Conservation (phyloP, 2,797 vertebrate genomes). For the Psittacula echo region DNA sequence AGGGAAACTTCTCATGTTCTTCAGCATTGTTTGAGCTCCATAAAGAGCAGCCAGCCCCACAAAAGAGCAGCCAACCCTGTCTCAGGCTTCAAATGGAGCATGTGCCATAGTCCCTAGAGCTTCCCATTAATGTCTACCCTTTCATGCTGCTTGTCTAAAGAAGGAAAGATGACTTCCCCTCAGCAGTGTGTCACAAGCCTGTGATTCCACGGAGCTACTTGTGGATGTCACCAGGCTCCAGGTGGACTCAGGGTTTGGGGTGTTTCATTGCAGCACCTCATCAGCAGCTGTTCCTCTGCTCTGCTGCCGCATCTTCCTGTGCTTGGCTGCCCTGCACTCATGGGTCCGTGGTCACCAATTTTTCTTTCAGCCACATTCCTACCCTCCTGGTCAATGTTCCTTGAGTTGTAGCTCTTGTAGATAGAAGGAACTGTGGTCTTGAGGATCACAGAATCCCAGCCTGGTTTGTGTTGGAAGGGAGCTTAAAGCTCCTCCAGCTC, state of each 20-base stretch:
- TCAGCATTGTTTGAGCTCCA: neutral
- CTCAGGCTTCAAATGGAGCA: neutral
- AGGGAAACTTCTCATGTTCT: neutral
- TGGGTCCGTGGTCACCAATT: no score
- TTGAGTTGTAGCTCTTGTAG: no score
- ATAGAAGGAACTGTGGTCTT: neutral
- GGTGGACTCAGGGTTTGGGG: neutral
- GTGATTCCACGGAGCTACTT: neutral
- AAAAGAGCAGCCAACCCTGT: neutral
- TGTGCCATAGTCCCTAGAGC: neutral
- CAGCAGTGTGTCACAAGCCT: neutral
- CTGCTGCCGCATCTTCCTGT: neutral
- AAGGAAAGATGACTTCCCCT: neutral
- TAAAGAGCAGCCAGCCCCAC: neutral
- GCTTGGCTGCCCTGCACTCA: neutral
- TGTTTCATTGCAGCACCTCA: neutral
- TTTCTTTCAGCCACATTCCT: neutral
- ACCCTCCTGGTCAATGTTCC: neutral
- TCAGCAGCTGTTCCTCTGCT: neutral
- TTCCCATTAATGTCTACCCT: neutral
- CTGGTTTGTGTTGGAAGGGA: no score
- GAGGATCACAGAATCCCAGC: no score
- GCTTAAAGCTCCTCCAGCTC: no score
- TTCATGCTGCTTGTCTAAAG: neutral
- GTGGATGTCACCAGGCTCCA: neutral